phyloP scores from a whole-genome alignment of 2,113 vertebrate species.

The Candoia aspera region DNA sequence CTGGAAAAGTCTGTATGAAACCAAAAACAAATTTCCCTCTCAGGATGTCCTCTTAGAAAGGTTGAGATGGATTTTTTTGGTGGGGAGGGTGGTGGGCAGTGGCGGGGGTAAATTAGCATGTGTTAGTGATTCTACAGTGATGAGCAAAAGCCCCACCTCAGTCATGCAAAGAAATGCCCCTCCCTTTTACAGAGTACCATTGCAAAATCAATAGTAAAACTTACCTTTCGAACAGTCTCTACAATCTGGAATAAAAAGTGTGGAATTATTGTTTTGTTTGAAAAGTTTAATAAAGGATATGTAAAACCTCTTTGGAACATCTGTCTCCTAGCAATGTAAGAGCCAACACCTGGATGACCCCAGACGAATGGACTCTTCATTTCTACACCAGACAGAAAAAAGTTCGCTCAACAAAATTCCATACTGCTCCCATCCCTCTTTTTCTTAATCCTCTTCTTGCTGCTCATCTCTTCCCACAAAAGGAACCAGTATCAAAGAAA shows the following conservation, averaged over 20 bases:
- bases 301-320: not conserved
- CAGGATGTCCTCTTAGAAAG: no score
- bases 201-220: not conserved
- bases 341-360: not conserved
- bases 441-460: not conserved
- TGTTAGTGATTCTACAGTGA: not conserved
- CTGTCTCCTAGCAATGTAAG: not conserved
- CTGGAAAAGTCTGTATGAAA: not conserved
- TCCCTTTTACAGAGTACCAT: not conserved
- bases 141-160: not conserved
- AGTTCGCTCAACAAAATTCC: not conserved
- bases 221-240: not conserved
- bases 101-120: no score
- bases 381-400: not conserved
- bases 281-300: not conserved
- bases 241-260: not conserved
- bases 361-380: not conserved
- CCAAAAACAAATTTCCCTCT: not conserved
- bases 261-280: not conserved
- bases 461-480: not conserved
- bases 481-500: no score
- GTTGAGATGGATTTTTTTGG: no score
- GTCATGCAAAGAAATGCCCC: not conserved
- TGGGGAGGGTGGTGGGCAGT: no score
- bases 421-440: not conserved